Base-by-base conservation (phyloP, 2,888 invertebrate genomes). In the Tetragnatha montana region DNA sequence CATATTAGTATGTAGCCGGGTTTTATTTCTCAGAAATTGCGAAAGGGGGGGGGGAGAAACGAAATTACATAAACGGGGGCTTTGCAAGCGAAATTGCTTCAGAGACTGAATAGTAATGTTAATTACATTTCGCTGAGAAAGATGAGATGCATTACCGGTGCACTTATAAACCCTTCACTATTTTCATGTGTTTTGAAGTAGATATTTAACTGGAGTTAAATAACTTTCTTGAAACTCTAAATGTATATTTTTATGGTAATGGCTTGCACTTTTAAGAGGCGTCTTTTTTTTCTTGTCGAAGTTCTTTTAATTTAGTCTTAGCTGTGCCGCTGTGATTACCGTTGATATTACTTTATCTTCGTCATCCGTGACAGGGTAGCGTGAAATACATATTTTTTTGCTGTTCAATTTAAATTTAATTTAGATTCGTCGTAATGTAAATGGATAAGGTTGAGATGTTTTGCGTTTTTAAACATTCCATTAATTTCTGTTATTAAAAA, bases 41-140 rank as follows among this genome's bases (percentile, higher is more conserved):
- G n/a, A 80, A 35, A 17, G 35, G 49, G 74, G 74, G 68, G 69
- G 35, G 49, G 74, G 74, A 49, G 69, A 21, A 85, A 35, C 12
- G 21, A 50, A 79, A 79, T 79, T 79, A 51, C 80, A 73, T 80
- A 86, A 80, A 79, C 51, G 79, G 22, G 35, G 47, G 78, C 47
- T 78, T 84, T 78, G 71, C 22, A 35, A 70, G 6, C 14, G 47
- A 87, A 87, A 81, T 74, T 81, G 81, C 21, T 19, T 87, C 51
- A n/a, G 69, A 74, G 71, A 75, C 17, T 17, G 21, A 60, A 87
- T 68, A 8, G 35, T 47, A 68, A 75, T 75, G 75, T 81, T 87
- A 87, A 87, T 87, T 87, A 50, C 85, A 85, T 78, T 79, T 79
- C 50, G 19, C 21, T 17, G 10, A 79, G 51, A 79, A 79, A 21